Evolutionary conservation across 2,113 vertebrate species (phyloP), one percentile per base, ranked within the genome.

Genomic region (Anseranas semipalmata): DNA sequence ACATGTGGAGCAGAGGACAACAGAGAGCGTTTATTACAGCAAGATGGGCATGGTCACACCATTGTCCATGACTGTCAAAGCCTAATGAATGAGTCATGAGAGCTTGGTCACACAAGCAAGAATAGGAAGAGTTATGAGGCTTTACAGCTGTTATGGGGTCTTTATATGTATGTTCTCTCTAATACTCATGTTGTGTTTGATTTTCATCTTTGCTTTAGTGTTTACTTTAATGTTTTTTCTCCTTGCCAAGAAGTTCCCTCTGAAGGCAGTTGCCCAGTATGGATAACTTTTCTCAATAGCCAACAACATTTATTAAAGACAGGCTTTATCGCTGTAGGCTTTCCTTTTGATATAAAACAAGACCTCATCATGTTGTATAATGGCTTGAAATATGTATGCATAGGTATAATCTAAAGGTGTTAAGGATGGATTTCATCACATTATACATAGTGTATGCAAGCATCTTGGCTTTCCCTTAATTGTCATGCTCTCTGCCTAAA

Each of bases 71-170:
- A 62, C 45, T 91, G 68, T 82, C 89, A 85, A 89, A 85, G 74
- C 30, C 66, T 59, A 66, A 56, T 25, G 60, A 8, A 7, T 96
- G 94, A 97, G 15, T 96, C 93, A 96, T 12, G 45, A 43, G 68
- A 52, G 24, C 56, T 65, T 85, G 74, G 53, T 72, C 73, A 89
- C 71, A 75, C 43, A 91, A 90, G 72, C 22, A 89, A 76, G 82
- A 93, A 76, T 28, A 79, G 35, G 82, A 95, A 93, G 79, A 37
- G 79, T 89, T 66, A 80, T 74, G 32, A 55, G 18, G 52, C 35
- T 88, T 74, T 46, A 76, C 50, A 83, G 27, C 25, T 32, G 6
- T 50, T 71, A 14, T 0, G 4, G 62, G 21, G 13, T 39, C 76
- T 35, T 67, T 62, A 16, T 60, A 79, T 35, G 24, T 17, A 33